Evolutionary conservation across 2,888 invertebrate species (phyloP).

Genomic region (Agonopterix heracliana): DNA sequence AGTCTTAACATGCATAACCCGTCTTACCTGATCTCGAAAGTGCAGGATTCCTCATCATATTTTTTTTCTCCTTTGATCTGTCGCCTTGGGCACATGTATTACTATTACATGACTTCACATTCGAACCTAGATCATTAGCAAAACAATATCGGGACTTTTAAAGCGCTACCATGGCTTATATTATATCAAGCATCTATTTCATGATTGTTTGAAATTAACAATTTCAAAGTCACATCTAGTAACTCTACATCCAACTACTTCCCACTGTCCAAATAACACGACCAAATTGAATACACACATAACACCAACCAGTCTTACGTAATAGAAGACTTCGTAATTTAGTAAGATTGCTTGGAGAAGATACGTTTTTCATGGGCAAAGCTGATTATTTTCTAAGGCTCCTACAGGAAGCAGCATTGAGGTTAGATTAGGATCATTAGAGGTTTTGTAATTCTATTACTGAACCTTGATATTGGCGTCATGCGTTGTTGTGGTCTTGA

Average conservation of each 20-base stretch:
- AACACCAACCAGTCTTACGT: slow-evolving; percentile 9
- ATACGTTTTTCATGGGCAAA: slow-evolving; percentile 21
- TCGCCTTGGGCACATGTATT: too few relatives aligned
- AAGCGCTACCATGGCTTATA: too few relatives aligned
- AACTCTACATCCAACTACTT: slow-evolving; percentile 19
- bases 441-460: slow-evolving; percentile 43
- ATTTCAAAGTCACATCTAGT: slow-evolving; percentile 14
- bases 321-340: slow-evolving; percentile 24
- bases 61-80: too few relatives aligned
- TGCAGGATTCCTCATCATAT: too few relatives aligned
- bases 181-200: too few relatives aligned
- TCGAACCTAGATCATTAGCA: too few relatives aligned
- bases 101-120: too few relatives aligned
- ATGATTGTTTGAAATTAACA: too few relatives aligned
- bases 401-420: slow-evolving; percentile 32
- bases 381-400: slow-evolving; percentile 34
- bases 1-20: too few relatives aligned
- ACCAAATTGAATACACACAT: slow-evolving; percentile 8
- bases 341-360: slow-evolving; percentile 17
- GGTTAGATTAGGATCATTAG: slow-evolving; percentile 46
- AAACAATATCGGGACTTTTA: too few relatives aligned
- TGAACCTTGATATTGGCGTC: slow-evolving; percentile 11
- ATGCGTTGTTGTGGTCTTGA: slow-evolving; percentile 9
- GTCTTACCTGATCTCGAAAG: too few relatives aligned
- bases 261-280: slow-evolving; percentile 26